These are phyloP conservation scores for Stegodyphus mimosarum DNA, from an alignment of 1,140 invertebrate genomes.

Conservation along the genomic window DNA sequence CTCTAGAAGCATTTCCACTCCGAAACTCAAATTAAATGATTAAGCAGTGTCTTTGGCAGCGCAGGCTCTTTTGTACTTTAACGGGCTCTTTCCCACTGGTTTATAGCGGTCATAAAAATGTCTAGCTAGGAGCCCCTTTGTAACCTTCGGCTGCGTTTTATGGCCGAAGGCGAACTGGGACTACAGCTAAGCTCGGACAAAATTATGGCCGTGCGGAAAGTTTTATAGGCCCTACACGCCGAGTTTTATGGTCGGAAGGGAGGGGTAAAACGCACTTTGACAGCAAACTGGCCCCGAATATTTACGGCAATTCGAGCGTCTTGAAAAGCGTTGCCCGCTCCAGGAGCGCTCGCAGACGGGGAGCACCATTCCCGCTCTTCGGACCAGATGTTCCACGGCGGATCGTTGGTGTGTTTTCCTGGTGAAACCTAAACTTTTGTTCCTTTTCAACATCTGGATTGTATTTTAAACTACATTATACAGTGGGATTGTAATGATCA, in stretches of 20 bases:
- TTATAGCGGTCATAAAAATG: slow-evolving; percentile 61
- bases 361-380: slow-evolving; percentile 7
- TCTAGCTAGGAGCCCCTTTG: slow-evolving; percentile 45
- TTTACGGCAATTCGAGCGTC: slow-evolving; percentile 54
- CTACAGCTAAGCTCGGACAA: slow-evolving; percentile 34
- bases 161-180: slow-evolving; percentile 38
- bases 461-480: not conserved
- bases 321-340: slow-evolving; percentile 47
- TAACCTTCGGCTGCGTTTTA: slow-evolving; percentile 14
- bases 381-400: slow-evolving; percentile 25
- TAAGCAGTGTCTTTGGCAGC: slow-evolving; percentile 54
- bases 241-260: slow-evolving; percentile 62
- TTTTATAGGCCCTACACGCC: slow-evolving; percentile 58
- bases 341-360: slow-evolving; percentile 37
- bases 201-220: slow-evolving; percentile 61
- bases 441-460: slow-evolving; percentile 26
- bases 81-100: slow-evolving; percentile 38
- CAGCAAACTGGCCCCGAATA: slow-evolving; percentile 57
- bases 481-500: no score
- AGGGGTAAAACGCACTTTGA: slow-evolving; percentile 54
- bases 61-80: slow-evolving; percentile 47
- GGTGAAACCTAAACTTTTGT: no score
- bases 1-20: slow-evolving; percentile 25
- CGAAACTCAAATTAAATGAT: slow-evolving; percentile 57
- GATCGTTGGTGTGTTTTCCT: no score